A percentile compares a stretch with the other conserved stretches of the same genome.
These are phyloP conservation scores for Chamaetylas fuelleborni DNA, from an alignment of 2,113 vertebrate genomes.

Conservation along the genomic window DNA sequence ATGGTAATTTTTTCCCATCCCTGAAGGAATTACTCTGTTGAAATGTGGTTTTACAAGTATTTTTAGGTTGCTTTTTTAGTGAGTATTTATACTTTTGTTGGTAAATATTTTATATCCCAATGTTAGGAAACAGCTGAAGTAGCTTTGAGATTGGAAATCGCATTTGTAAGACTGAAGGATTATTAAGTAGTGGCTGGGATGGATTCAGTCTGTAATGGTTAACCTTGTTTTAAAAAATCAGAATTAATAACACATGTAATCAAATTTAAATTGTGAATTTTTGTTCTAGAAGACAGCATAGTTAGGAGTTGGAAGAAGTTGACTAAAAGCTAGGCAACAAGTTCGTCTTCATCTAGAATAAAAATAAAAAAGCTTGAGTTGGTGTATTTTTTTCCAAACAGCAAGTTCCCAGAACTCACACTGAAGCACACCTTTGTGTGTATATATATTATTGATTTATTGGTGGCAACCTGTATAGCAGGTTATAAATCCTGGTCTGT, in stretches of 20 bases:
- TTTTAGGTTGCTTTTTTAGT: conserved; percentile 25
- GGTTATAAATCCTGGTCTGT: conserved; percentile 13
- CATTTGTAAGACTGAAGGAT: not conserved
- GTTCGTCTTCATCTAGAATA: not conserved
- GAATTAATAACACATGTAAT: not conserved
- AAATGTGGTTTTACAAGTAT: conserved; percentile 28
- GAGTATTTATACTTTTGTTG: conserved; percentile 8
- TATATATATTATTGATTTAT: conserved; percentile 28
- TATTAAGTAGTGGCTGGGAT: not conserved
- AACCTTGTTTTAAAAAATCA: not conserved
- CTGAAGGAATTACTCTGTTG: conserved; percentile 1
- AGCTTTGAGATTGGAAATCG: conserved; percentile 1
- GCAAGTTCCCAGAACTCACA: not conserved
- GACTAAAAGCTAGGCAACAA: not conserved
- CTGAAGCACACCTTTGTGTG: not conserved
- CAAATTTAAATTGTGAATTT: not conserved
- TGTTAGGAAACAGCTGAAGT: not conserved
- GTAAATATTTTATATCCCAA: conserved; percentile 43
- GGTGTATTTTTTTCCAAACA: not conserved
- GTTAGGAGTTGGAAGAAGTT: not conserved
- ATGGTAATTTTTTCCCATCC: not conserved
- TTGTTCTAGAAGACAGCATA: not conserved
- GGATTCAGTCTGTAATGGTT: not conserved
- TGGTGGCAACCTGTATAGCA: not conserved
- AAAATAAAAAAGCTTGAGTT: not conserved